Conservation (phyloP, 2,113 vertebrate species). For the Pithys albifrons region DNA sequence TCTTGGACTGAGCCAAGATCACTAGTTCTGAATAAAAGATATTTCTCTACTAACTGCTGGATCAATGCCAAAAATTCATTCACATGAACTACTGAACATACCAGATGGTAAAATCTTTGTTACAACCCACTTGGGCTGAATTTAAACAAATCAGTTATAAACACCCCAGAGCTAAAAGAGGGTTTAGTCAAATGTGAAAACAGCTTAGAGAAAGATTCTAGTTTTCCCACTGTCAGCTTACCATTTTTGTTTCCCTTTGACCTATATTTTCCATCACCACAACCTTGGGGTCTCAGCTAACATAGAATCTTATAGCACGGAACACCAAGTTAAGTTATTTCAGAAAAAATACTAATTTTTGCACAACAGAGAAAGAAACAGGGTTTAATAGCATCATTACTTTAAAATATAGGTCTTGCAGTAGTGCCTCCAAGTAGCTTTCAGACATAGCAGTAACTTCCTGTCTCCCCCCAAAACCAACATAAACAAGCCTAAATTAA, state of each 20-base stretch:
- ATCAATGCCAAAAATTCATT: constrained; percentile 15
- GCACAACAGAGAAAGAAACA: not conserved
- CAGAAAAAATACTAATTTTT: not conserved
- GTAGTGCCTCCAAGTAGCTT: not conserved
- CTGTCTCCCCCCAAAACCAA: not conserved
- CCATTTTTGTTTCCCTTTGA: not conserved
- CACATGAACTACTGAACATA: constrained; percentile 25
- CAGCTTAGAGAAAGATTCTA: not conserved
- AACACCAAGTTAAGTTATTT: not conserved
- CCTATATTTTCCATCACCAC: not conserved
- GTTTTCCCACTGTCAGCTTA: not conserved
- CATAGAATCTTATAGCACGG: not conserved
- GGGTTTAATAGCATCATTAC: not conserved
- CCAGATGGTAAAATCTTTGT: constrained; percentile 35
- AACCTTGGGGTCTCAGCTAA: not conserved
- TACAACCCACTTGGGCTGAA: constrained; percentile 2
- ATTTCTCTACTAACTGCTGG: not conserved
- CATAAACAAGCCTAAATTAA: constrained; percentile 11
- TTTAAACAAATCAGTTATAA: constrained; percentile 37
- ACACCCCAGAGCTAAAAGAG: constrained; percentile 25
- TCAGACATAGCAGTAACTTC: not conserved
- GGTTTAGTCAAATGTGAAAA: not conserved
- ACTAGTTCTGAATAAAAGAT: not conserved
- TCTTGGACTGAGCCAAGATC: not conserved
- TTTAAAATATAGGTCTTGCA: not conserved